phyloP scores from a whole-genome alignment of 2,797 vertebrate genomes.

The Tinamus major region DNA sequence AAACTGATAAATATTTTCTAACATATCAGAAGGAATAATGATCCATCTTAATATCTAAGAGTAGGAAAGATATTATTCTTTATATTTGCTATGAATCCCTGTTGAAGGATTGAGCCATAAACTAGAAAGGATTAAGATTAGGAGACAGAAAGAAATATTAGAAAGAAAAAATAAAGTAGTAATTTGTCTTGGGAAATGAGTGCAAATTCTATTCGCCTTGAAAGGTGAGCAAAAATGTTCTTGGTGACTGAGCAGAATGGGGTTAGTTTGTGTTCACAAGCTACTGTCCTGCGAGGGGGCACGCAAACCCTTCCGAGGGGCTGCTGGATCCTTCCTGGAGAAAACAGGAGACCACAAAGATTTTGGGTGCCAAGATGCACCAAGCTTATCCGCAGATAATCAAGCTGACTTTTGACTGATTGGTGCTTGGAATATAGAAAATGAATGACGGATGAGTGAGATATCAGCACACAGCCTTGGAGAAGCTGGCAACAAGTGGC shows the following conservation, averaged over 20 bases:
- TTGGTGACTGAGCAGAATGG: background rate
- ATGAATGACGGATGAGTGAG: background rate
- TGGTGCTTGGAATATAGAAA: background rate
- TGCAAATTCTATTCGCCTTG: background rate
- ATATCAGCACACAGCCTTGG: background rate
- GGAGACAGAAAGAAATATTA: background rate
- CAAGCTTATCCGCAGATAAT: background rate
- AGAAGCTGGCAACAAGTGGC: background rate
- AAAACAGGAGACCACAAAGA: background rate
- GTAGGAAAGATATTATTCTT: constrained; percentile 28
- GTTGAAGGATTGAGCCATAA: background rate
- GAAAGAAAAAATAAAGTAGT: background rate
- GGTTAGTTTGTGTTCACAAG: accelerated
- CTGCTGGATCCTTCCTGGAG: background rate
- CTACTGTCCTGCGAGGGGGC: background rate
- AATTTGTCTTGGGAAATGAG: background rate
- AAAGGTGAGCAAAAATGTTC: background rate
- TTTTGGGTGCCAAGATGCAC: background rate
- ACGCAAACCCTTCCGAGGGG: background rate
- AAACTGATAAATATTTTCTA: constrained; percentile 72
- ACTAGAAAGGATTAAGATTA: background rate
- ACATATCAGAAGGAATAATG: constrained; percentile 53
- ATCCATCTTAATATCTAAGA: constrained; percentile 53
- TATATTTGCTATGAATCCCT: background rate
- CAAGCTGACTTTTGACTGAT: background rate